phyloP scores from a whole-genome alignment of 2,797 vertebrate genomes.

The Schizothorax lantsangensis region DNA sequence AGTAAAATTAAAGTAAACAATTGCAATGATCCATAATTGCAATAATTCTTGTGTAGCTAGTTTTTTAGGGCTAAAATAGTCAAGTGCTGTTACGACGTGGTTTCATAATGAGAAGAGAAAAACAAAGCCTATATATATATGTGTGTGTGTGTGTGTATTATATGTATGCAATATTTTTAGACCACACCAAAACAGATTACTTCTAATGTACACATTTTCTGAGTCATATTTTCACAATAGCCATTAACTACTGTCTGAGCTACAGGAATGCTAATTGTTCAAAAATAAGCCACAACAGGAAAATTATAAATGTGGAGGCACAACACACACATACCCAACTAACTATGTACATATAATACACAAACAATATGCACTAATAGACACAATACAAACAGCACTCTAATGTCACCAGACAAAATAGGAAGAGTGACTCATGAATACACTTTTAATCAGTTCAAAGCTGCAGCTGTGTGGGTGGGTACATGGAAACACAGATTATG shows the following conservation, averaged over 20 bases:
- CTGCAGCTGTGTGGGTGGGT: constrained; percentile 58
- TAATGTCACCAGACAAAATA: constrained; percentile 80
- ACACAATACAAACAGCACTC: constrained; percentile 54
- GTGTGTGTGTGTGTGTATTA: too few relatives aligned
- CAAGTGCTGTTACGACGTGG: not conserved
- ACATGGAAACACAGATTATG: constrained; percentile 43
- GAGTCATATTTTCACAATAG: not conserved
- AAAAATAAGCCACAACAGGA: constrained; percentile 15
- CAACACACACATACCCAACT: constrained; percentile 31
- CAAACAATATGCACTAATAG: constrained; percentile 28
- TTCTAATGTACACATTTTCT: not conserved
- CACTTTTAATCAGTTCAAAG: constrained; percentile 81
- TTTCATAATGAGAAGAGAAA: not conserved
- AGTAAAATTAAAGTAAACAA: not conserved
- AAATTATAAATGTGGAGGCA: constrained; percentile 40
- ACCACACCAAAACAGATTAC: not conserved
- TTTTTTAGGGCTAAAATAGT: not conserved
- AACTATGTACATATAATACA: constrained; percentile 4
- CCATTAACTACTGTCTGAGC: not conserved
- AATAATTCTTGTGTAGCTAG: not conserved
- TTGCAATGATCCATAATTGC: not conserved
- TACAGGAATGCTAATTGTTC: not conserved
- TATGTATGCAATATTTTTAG: not conserved
- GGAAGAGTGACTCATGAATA: constrained; percentile 79
- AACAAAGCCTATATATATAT: not conserved